These are phyloP conservation scores for Pangasianodon hypophthalmus DNA, from an alignment of 2,113 vertebrate genomes.

Conservation along the genomic window DNA sequence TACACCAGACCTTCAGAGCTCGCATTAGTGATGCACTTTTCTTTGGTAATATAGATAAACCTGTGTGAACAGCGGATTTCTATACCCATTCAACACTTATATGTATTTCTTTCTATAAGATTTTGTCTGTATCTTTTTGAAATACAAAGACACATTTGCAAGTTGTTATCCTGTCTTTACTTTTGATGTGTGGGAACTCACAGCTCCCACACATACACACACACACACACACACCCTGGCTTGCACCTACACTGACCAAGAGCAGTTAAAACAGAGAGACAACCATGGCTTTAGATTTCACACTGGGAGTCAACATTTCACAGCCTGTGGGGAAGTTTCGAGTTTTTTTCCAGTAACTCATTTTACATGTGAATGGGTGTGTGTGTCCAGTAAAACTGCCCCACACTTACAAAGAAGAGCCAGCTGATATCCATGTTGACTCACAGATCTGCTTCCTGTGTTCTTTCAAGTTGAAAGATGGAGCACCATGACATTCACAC, in stretches of 20 bases:
- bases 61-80: neutral
- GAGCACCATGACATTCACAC: constrained; percentile 30
- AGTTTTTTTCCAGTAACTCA: constrained; percentile 7
- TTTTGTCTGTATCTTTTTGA: neutral
- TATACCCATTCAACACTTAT: neutral
- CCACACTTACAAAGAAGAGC: constrained; percentile 22
- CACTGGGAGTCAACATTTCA: constrained; percentile 54
- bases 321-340: constrained; percentile 38
- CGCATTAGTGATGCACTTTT: neutral
- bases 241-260: constrained; percentile 7
- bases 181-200: neutral
- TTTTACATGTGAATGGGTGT: constrained; percentile 10
- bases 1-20: neutral
- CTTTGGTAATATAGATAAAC: neutral
- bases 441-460: constrained; percentile 49
- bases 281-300: constrained; percentile 54
- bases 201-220: neutral
- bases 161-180: constrained; percentile 10
- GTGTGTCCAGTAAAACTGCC: constrained; percentile 30
- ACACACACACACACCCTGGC: neutral
- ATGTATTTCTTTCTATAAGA: neutral
- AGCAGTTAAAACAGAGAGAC: constrained; percentile 49
- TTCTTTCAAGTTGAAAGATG: constrained; percentile 43
- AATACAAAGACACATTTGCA: constrained; percentile 6
- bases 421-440: constrained; percentile 42